These are phyloP conservation scores for Cyclophora punctaria DNA, from an alignment of 2,888 invertebrate genomes.

Conservation along the genomic window DNA sequence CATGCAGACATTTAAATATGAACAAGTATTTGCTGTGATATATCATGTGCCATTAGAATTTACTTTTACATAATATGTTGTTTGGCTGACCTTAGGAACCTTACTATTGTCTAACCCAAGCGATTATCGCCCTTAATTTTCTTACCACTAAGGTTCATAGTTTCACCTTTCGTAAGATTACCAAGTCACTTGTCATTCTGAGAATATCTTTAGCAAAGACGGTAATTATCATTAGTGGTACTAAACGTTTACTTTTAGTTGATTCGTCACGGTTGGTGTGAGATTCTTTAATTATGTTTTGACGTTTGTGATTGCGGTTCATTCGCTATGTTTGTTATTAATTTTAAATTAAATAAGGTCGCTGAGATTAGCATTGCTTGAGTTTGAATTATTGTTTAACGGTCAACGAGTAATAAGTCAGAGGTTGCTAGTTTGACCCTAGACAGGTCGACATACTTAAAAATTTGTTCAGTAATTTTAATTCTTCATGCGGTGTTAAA, in stretches of 20 bases:
- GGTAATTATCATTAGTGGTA: constrained; percentile 8
- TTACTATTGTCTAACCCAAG: not conserved
- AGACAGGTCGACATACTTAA: too few species aligned
- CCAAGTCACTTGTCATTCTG: constrained; percentile 6
- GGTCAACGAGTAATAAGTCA: too few species aligned
- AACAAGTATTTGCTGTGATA: constrained; percentile 21
- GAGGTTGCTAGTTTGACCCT: too few species aligned
- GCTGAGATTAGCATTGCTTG: too few species aligned
- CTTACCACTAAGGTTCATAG: constrained; percentile 1
- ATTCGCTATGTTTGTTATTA: constrained; percentile 1
- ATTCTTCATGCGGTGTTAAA: too few species aligned
- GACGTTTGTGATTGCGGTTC: constrained; percentile 12
- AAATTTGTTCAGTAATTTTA: too few species aligned
- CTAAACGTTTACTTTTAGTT: constrained; percentile 1
- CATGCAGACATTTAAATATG: constrained; percentile 22
- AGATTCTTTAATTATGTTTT: constrained; percentile 16
- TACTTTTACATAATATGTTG: constrained; percentile 29
- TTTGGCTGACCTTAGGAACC: constrained; percentile 21
- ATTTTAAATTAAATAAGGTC: constrained; percentile 5
- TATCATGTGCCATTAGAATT: constrained; percentile 31
- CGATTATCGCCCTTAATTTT: too few species aligned
- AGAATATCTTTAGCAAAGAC: constrained; percentile 6
- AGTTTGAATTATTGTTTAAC: too few species aligned
- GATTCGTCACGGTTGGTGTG: constrained; percentile 10
- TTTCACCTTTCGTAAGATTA: not conserved